phyloP scores from a whole-genome alignment of 2,888 invertebrate species.

The Choreutis nemorana region DNA sequence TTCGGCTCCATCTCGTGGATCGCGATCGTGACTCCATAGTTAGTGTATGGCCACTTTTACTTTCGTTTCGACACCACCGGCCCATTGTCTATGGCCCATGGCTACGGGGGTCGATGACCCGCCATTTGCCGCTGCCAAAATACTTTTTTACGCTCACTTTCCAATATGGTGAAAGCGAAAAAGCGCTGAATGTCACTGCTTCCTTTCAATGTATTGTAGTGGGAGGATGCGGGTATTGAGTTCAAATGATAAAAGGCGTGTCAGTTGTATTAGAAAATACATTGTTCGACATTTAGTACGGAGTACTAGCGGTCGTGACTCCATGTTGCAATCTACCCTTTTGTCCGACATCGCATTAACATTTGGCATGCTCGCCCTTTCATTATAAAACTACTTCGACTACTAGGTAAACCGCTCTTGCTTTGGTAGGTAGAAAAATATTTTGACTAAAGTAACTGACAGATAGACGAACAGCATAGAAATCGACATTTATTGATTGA shows the following conservation, averaged over 20 bases:
- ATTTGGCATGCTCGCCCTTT: too few relatives aligned
- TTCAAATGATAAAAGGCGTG: slow-evolving; percentile 45
- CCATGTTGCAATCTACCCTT: slow-evolving; percentile 8
- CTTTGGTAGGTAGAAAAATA: too few relatives aligned
- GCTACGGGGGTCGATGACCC: slow-evolving; percentile 52
- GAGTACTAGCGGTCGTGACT: slow-evolving; percentile 13
- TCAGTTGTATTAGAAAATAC: slow-evolving; percentile 28
- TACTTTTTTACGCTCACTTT: slow-evolving; percentile 65
- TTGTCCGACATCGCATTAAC: slow-evolving; percentile 9
- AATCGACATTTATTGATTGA: too few relatives aligned
- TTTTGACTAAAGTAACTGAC: too few relatives aligned
- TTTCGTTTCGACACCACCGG: slow-evolving; percentile 49
- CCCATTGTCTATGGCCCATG: slow-evolving; percentile 57
- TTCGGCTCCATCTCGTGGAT: slow-evolving; percentile 58
- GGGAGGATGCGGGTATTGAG: slow-evolving; percentile 41
- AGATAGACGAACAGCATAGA: too few relatives aligned
- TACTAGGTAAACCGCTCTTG: too few relatives aligned
- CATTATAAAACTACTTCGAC: too few relatives aligned
- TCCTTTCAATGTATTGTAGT: slow-evolving; percentile 60
- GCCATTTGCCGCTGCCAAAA: slow-evolving; percentile 59
- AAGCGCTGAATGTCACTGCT: slow-evolving; percentile 60
- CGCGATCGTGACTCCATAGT: slow-evolving; percentile 42
- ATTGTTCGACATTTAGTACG: slow-evolving; percentile 33
- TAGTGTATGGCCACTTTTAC: slow-evolving; percentile 45
- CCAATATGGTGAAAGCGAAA: slow-evolving; percentile 66